Conservation (phyloP, 2,113 vertebrate species). For the Rallus limicola region DNA sequence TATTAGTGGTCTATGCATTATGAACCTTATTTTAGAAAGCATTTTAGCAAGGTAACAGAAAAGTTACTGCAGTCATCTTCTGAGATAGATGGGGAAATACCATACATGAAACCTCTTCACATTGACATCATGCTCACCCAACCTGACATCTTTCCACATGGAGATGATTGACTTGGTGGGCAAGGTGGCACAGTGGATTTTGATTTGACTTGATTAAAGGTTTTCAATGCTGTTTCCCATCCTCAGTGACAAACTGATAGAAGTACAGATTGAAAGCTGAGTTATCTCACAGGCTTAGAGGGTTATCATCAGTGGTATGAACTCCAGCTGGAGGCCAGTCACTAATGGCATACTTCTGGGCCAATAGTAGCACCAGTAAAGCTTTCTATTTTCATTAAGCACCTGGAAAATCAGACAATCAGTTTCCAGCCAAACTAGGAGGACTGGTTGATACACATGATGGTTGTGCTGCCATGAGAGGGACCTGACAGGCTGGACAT, state of each 20-base stretch:
- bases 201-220: not conserved
- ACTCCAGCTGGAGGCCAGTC: not conserved
- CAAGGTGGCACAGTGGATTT: not conserved
- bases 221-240: not conserved
- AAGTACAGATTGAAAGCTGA: not conserved
- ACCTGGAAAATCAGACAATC: not conserved
- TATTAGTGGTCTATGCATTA: not conserved
- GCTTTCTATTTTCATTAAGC: not conserved
- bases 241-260: not conserved
- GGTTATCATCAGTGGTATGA: not conserved
- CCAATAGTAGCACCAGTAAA: not conserved
- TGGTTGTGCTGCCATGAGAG: not conserved
- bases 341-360: not conserved
- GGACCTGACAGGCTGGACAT: not conserved
- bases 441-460: not conserved
- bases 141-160: not conserved
- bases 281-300: not conserved
- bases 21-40: not conserved
- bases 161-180: not conserved
- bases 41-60: not conserved
- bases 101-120: fast-evolving
- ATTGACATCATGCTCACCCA: not conserved
- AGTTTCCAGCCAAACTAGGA: not conserved
- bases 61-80: not conserved
- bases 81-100: not conserved